Evolutionary conservation across 2,888 invertebrate species (phyloP), one percentile per base, ranked within the genome.

Genomic region (Rotaria magnacalcarata): DNA sequence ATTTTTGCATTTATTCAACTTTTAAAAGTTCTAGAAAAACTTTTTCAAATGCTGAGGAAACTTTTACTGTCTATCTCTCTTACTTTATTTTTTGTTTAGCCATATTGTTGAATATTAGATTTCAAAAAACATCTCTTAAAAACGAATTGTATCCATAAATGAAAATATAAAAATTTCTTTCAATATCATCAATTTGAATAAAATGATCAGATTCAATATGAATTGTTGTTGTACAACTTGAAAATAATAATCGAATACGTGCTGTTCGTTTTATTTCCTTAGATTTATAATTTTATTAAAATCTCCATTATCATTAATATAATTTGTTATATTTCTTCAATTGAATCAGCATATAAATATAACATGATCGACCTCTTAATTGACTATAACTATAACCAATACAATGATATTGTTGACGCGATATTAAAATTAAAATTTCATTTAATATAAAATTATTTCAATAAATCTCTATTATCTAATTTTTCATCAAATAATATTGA

Each of bases 191-290:
- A 41, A 74, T 74, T 41, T 74, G 16, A 21, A 41, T 21, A 41
- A 74, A 11, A 41, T 74, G 16, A 41, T 41, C 74, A 4, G 34
- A 41, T 74, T 34, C 5, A 4, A 74, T 74, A 21, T 74, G 41
- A 41, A 74, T 41, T 74, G 74, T 41, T 74, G 74, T 11, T 74
- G 74, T 74, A 74, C 74, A 34, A 41, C 74, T 74, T 74, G 74
- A 74, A 41, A 74, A 74, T 34, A 74, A 41, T 24, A 74, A 24
- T 14, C 74, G 41, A 41, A 74, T 74, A 8, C 74, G 34, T 41
- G 74, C 74, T 24, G 21, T n/a, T n/a, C n/a, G n/a, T n/a, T 16
- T 24, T 34, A 41, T 41, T 74, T 41, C 16, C 41, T 74, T 41
- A 74, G 1, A 74, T 41, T 74, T 41, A 19, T 74, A 21, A 74